These are phyloP conservation scores for Lithobius niger DNA, from an alignment of 1,140 invertebrate genomes.

Conservation along the genomic window DNA sequence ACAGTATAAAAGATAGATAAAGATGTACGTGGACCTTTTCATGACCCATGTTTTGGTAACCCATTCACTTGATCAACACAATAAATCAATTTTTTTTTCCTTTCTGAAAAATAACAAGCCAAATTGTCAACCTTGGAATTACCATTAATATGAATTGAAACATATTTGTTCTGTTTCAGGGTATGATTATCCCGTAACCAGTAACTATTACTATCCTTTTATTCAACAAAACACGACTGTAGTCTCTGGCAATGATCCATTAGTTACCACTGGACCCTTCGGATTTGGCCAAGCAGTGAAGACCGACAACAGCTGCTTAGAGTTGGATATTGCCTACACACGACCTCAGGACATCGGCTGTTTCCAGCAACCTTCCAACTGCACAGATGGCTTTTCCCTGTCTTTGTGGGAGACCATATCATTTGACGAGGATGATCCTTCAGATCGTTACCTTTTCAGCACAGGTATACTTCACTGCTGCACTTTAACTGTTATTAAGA, in stretches of 20 bases:
- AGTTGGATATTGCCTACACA: neutral
- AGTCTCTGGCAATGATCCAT: neutral
- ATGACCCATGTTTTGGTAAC: too few species aligned
- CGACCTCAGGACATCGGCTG: neutral
- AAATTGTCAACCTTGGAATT: too few species aligned
- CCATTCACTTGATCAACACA: too few species aligned
- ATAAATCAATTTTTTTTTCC: too few species aligned
- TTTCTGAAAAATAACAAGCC: too few species aligned
- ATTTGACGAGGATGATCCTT: conserved; percentile 1
- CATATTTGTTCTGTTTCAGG: conserved; percentile 1
- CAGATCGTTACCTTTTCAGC: neutral
- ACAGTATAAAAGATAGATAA: too few species aligned
- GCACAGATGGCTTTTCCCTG: conserved; percentile 16
- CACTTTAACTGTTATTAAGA: too few species aligned
- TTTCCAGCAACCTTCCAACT: conserved; percentile 13
- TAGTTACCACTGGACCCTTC: conserved; percentile 13
- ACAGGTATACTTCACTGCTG: too few species aligned
- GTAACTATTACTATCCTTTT: conserved; percentile 1
- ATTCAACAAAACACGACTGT: conserved; percentile 1
- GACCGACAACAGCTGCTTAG: neutral
- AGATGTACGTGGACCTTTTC: too few species aligned
- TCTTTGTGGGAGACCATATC: conserved; percentile 18
- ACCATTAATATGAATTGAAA: too few species aligned
- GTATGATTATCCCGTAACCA: conserved; percentile 1
- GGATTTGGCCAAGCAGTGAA: conserved; percentile 15